Evolutionary conservation across 2,113 vertebrate genomes (phyloP), one percentile per base, ranked within the genome.

Genomic region (Procapra przewalskii): DNA sequence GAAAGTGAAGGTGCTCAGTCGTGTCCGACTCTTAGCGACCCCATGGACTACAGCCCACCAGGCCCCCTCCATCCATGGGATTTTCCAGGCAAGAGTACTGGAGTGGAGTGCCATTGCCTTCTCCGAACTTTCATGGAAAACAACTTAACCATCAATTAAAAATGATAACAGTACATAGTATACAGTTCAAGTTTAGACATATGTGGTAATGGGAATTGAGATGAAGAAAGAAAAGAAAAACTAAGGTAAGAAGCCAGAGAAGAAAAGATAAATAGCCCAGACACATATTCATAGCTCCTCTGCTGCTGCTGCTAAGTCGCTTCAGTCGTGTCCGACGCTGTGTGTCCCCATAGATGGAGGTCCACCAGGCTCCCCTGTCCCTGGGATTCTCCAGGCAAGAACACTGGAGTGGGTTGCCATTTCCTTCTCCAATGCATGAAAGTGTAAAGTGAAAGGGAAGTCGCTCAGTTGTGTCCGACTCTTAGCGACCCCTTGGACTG

Each of bases 391-490:
- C 29, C 59, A 62, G 59, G 59, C 13, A 31, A 62, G 59, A 62
- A 62, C 29, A 60, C 59, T 31, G 29, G 59, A 60, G 13, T 31
- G 29, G 59, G 12, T 6, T 60, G 29, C 27, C 13, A 60, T 60
- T 60, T 60, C 29, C 59, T 60, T 60, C 5, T 60, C 59, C 59
- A 60, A 31, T 31, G 59, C 59, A 31, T 60, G 59, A 31, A 60
- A 31, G 6, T 31, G 27, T 6, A 60, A 60, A 31, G 59, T 60
- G 27, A 60, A 60, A 60, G 6, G 29, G 10, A 31, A 60, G 2
- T 60, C 1, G 1, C 13, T 31, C 27, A 60, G 29, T 60, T 3
- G 11, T 62, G 59, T 62, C 13, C 1, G 0, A 62, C 29, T 62
- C 29, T 60, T 62, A 31, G 59, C 12, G 1, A 31, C 29, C 29